These are phyloP conservation scores for Urechis unicinctus DNA, from an alignment of 2,888 invertebrate species.

Conservation along the genomic window DNA sequence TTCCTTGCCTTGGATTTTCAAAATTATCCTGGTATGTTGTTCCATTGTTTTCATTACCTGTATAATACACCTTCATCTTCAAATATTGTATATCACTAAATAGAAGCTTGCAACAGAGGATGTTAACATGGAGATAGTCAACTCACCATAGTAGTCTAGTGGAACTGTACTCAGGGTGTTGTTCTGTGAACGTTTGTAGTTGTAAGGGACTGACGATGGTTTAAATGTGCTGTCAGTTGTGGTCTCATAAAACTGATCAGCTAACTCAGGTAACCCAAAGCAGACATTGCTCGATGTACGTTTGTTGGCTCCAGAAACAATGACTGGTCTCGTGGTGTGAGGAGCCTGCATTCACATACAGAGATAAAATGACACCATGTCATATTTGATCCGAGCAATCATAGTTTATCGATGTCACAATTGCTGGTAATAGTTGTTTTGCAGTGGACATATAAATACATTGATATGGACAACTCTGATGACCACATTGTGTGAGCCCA, in stretches of 20 bases:
- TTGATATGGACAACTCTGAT: background rate
- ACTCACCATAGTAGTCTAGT: constrained; percentile 33
- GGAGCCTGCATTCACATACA: constrained; percentile 34
- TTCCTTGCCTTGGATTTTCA: background rate
- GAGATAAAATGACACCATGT: no score
- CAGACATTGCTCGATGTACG: constrained; percentile 37
- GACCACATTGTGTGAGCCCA: no score
- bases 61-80: no score
- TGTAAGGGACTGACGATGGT: constrained; percentile 30
- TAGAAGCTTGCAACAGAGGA: no score
- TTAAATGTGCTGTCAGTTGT: constrained; percentile 28
- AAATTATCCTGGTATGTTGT: background rate
- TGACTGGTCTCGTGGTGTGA: constrained; percentile 26
- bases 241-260: constrained; percentile 31
- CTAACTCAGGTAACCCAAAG: constrained; percentile 35
- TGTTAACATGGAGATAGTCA: no score
- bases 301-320: constrained; percentile 36
- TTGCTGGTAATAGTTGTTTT: no score
- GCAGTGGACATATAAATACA: background rate
- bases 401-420: no score
- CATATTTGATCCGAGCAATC: no score
- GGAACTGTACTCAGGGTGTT: constrained; percentile 34
- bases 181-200: constrained; percentile 25
- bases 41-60: background rate
- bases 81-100: no score